Conservation (phyloP, 2,797 vertebrate species). For the Rhinogobio ventralis region DNA sequence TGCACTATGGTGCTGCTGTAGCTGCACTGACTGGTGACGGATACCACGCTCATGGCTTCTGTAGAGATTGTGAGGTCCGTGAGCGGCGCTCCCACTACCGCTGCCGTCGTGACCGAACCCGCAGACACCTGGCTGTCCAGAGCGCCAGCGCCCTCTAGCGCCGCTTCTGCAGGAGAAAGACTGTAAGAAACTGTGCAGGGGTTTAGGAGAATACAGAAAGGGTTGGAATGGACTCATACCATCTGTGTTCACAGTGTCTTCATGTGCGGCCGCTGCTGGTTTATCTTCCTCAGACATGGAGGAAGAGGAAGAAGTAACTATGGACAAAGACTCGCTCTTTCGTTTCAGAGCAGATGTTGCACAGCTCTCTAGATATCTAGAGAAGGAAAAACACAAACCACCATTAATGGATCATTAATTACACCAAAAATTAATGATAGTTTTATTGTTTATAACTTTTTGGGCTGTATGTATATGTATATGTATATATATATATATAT, state of each 20-base stretch:
- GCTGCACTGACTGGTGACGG: conserved; percentile 87
- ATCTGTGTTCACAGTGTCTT: conserved; percentile 62
- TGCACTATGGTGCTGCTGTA: conserved; percentile 90
- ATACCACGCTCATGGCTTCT: conserved; percentile 84
- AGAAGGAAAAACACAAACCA: not conserved
- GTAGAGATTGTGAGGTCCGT: conserved; percentile 81
- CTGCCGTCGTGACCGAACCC: conserved; percentile 64
- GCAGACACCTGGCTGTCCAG: conserved; percentile 73
- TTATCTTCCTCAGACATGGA: conserved; percentile 86
- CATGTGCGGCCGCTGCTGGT: conserved; percentile 58
- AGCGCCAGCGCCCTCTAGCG: conserved; percentile 63
- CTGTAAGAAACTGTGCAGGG: not conserved
- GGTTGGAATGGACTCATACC: conserved; percentile 61
- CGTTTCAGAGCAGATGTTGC: conserved; percentile 85
- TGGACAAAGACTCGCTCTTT: conserved; percentile 81
- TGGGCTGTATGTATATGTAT: too few species aligned
- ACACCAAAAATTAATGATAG: not conserved
- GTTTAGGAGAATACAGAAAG: not conserved
- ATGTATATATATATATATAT: not conserved
- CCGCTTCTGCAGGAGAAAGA: conserved; percentile 36
- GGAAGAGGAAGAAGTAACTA: conserved; percentile 82
- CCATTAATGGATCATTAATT: not conserved
- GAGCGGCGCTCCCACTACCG: conserved; percentile 75
- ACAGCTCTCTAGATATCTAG: conserved; percentile 88
- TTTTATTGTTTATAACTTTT: not conserved